Evolutionary conservation across 2,888 invertebrate species (phyloP), one percentile per base, ranked within the genome.

Genomic region (Bhutanitis thaidina): DNA sequence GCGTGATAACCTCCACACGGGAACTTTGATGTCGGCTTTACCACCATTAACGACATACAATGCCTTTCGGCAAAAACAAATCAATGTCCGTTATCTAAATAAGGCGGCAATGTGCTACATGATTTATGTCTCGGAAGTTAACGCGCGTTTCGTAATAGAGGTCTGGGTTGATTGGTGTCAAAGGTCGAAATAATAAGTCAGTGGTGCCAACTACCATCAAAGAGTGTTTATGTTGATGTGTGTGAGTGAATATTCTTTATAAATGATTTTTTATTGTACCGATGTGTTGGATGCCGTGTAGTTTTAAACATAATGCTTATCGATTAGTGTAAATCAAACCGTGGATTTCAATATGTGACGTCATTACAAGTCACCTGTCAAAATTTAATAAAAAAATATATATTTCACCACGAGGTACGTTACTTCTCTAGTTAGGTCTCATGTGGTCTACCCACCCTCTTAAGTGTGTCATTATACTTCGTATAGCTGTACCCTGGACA

Each of bases 121-220:
- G 27, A 56, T 51, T 41, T 49, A 52, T 54, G 46, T 35, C 25
- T 44, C 43, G 43, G 39, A 43, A 54, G 55, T 55, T 46, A 47
- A 27, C 46, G 45, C 29, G 45, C 35, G 51, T 55, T 46, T 59
- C 49, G 27, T 56, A 59, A 53, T 56, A 46, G 41, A 38, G 56
- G 65, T 66, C 61, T 58, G 60, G 61, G 69, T 68, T 76, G 76
- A 82, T 79, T 76, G 74, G 67, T 65, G 77, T 68, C 72, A 71
- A 53, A 69, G 79, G 70, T 59, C 77, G 45, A 65, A 60, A 60
- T 58, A 66, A 71, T 74, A 71, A 57, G 61, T 64, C 61, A 54
- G 50, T 40, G 51, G 57, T 48, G 36, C 27, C 46, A 38, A 40
- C 40, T 34, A 39, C 39, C 10, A 40, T 35, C 32, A 7, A 14